Base-by-base conservation (phyloP, 2,888 invertebrate species). In the Volucella inflata region DNA sequence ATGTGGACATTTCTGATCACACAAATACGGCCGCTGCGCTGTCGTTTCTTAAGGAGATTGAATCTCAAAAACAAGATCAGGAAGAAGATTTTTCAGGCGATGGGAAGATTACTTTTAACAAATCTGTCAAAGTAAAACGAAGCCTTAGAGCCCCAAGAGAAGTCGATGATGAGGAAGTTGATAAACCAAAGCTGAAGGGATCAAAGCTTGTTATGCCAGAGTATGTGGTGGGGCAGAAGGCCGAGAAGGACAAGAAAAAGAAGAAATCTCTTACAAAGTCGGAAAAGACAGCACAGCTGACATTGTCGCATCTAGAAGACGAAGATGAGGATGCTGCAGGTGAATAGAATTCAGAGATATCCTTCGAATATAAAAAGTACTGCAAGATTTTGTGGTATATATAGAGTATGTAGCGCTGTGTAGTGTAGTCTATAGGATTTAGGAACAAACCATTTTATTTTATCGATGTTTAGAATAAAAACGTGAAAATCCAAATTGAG, bases 1-100 rank as follows among this genome's bases (percentile, higher is more conserved):
- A 97, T 93, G 96, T 97, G 2, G 96, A 97, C 89, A 95, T 97
- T 93, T 96, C 97, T 0, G 96, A 97, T 75, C 93, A 94, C 68
- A 95, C 95, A 51, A 97, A 97, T 89, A 94, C 95, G 12, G 94
- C 94, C 57, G 96, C 96, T 48, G 97, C 97, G 0, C 93, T 97
- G 88, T 94, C 95, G n/a, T 96, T 97, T 90, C 93, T 97, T 42
- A 93, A 93, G 76, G 94, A 95, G 91, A 91, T 96, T 87, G 95
- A 95, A 89, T 93, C 94, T 65, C 93, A 94, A 60, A 93, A 91
- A 38, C 89, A 90, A 1, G 65, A 68, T 38, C 57, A 85, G 4
- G 8, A 14, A 0, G 76, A 17, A 0, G 36, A 60, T 0, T 38
- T n/a, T 0, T 1, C 70, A 53, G 16, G 38, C 2, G 65, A 85